Percentiles rank a stretch among this genome's conserved stretches.
Evolutionary conservation across 2,113 vertebrate genomes (phyloP).

Genomic region (Peromyscus californicus): DNA sequence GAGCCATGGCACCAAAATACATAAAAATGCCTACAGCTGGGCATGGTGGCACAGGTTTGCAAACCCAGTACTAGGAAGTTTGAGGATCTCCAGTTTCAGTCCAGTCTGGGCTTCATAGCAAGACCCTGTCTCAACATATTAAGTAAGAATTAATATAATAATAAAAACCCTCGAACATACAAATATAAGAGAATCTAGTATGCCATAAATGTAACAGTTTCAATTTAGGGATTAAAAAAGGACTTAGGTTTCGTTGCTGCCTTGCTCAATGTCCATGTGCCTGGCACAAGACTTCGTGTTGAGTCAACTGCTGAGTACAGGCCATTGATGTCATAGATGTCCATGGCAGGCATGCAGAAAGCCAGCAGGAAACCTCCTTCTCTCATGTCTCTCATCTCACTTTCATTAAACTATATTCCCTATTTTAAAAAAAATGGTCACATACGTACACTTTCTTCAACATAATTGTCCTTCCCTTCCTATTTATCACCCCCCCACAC

Average conservation of each 20-base stretch:
- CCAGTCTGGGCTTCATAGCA: background rate
- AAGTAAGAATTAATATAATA: background rate
- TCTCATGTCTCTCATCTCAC: background rate
- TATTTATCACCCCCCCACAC: background rate
- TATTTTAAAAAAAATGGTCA: background rate
- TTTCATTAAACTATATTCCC: background rate
- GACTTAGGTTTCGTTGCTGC: background rate
- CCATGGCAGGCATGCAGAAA: constrained; percentile 20
- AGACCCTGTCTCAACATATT: background rate
- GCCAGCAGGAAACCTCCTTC: background rate
- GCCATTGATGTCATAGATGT: background rate
- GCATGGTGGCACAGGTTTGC: background rate
- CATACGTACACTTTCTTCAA: background rate
- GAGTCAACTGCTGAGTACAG: background rate
- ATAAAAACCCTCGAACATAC: background rate
- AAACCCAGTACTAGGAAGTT: background rate
- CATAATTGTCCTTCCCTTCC: background rate
- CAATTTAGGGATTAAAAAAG: background rate
- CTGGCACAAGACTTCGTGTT: background rate
- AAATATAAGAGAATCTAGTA: background rate
- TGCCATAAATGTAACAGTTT: background rate
- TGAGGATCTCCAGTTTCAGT: background rate
- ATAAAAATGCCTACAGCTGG: background rate
- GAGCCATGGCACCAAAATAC: background rate
- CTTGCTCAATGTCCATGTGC: background rate